These are phyloP conservation scores for Anguilla anguilla DNA, from an alignment of 2,797 vertebrate species.

Conservation along the genomic window DNA sequence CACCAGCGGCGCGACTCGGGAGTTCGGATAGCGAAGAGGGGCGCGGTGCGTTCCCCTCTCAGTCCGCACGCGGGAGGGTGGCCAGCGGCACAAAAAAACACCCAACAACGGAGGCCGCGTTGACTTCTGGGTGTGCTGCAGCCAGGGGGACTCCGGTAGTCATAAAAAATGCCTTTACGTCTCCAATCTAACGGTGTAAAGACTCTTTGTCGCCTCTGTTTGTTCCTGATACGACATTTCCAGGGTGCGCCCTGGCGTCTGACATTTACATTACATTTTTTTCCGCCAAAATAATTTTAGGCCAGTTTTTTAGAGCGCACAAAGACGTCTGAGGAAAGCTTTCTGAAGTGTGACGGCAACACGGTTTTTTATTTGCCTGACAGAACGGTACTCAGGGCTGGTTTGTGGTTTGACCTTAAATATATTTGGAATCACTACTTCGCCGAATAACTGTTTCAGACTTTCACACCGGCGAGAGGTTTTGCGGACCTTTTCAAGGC, in stretches of 20 bases:
- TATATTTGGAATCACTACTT: neutral
- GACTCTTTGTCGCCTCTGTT: neutral
- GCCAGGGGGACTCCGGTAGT: neutral
- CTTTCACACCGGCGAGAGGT: neutral
- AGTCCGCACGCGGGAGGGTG: slow-evolving; percentile 35
- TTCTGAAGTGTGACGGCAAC: neutral
- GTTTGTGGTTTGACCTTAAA: neutral
- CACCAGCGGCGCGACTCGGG: slow-evolving; percentile 46
- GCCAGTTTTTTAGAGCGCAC: neutral
- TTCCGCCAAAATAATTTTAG: neutral
- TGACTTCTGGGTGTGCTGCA: slow-evolving; percentile 20
- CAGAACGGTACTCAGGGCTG: neutral
- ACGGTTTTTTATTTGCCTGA: neutral
- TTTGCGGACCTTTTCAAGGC: neutral
- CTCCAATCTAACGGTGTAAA: neutral
- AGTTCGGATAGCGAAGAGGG: slow-evolving; percentile 48
- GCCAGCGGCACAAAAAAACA: slow-evolving; percentile 35
- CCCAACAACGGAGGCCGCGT: slow-evolving; percentile 31
- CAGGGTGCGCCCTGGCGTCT: neutral
- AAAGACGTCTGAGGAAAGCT: neutral
- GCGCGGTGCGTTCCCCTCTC: slow-evolving; percentile 18
- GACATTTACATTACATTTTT: neutral
- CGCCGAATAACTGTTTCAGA: neutral
- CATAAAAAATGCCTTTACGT: slow-evolving; percentile 31
- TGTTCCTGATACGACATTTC: neutral